Evolutionary conservation across 2,797 vertebrate species (phyloP).

Genomic region (Lerista edwardsae): DNA sequence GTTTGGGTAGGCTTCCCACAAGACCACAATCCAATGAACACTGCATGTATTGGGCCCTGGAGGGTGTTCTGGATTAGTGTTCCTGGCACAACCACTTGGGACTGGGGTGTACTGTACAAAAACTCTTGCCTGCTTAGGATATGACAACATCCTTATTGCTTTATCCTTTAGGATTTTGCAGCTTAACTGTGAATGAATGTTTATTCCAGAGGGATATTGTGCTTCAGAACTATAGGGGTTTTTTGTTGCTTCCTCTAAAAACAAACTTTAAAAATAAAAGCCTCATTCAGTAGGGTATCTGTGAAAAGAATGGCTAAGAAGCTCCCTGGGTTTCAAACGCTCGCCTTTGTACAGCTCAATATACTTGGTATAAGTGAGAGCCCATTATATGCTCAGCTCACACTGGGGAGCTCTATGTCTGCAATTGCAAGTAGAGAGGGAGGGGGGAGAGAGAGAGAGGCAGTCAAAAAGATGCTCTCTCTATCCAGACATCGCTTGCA

Average conservation of each 20-base stretch:
- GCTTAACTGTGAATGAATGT: not conserved
- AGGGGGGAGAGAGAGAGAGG: not conserved
- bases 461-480: not conserved
- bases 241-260: not conserved
- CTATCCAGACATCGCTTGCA: not conserved
- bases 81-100: not conserved
- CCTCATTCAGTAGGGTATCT: accelerated
- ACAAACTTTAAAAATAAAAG: not conserved
- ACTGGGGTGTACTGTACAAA: not conserved
- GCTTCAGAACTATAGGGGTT: not conserved
- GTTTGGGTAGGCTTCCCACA: not conserved
- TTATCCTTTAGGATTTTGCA: conserved; percentile 1
- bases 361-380: conserved; percentile 6
- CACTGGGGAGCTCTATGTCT: not conserved
- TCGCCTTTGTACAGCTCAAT: conserved; percentile 10
- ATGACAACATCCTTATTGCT: not conserved
- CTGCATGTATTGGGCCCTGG: not conserved
- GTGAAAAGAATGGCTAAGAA: not conserved
- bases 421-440: not conserved
- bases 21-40: not conserved
- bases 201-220: accelerated
- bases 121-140: not conserved
- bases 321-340: not conserved
- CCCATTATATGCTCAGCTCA: not conserved
- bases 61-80: not conserved